Evolutionary conservation across 2,888 invertebrate species (phyloP), one percentile per base, ranked within the genome.

Genomic region (Cheilosia grossa): DNA sequence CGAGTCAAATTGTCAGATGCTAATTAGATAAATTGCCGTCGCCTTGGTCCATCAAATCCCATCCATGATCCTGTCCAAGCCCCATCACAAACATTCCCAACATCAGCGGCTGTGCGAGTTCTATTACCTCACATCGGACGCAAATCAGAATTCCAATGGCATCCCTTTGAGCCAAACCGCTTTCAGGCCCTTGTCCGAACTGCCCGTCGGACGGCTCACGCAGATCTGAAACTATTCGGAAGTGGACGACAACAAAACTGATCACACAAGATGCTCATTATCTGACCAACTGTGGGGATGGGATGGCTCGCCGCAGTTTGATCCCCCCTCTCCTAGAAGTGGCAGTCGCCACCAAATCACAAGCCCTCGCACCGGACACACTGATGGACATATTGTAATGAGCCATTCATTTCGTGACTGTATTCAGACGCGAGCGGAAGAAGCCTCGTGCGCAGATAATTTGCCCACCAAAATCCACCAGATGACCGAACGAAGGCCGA

Each of bases 341-440:
- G 1, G 15, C 24, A 15, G 30, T 30, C 59, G 13, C 19, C 53
- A 24, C 47, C 17, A 64, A 66, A 54, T 80, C 70, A 80, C 74
- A 79, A 51, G 66, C 75, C 49, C 17, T 30, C 30, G 30, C 40
- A 72, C 81, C 61, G 75, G 75, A 80, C 81, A 81, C 53, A 37
- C 37, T 81, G 75, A 75, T 85, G 75, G 70, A 77, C 75, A 72
- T 67, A 85, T 77, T 81, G 75, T 75, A 85, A 85, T 85, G 72
- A 85, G 81, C 66, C 67, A 54, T 72, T 40, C 72, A 77, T 59
- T 66, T 85, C 85, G 81, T 85, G 85, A 81, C 77, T 70, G 19
- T 66, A 51, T 63, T 56, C 75, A n/a, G 66, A 24, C 17, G 40
- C 21, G n/a, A 69, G 67, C 66, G 49, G 66, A 63, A 69, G 33